Percentiles rank a stretch among this genome's conserved stretches.
These are phyloP conservation scores for Typhlichthys subterraneus DNA, from an alignment of 2,797 vertebrate genomes.

Conservation along the genomic window DNA sequence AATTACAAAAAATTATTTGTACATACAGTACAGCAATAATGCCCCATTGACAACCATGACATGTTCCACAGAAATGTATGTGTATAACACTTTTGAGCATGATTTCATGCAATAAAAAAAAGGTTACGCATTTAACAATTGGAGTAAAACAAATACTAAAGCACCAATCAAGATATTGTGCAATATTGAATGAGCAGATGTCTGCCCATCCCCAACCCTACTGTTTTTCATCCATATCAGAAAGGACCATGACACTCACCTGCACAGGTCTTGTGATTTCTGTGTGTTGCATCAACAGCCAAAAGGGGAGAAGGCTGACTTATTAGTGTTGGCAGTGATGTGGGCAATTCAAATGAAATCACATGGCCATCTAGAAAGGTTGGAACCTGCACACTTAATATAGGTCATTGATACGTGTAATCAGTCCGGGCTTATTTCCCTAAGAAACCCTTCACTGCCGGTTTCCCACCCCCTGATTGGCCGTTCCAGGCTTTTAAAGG, in stretches of 20 bases:
- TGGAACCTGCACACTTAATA: conserved; percentile 52
- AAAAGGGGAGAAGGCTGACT: conserved; percentile 5
- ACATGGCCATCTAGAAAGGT: conserved; percentile 40
- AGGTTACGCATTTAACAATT: too few species aligned
- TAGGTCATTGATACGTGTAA: conserved; percentile 63
- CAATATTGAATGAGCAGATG: too few species aligned
- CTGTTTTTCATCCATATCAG: neutral
- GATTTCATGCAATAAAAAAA: too few species aligned
- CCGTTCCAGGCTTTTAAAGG: conserved; percentile 26
- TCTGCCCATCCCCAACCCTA: neutral
- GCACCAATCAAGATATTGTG: too few species aligned
- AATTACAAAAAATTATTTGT: too few species aligned
- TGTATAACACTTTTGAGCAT: too few species aligned
- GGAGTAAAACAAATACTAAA: too few species aligned
- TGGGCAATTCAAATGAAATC: conserved; percentile 55
- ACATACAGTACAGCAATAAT: too few species aligned
- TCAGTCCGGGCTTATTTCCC: conserved; percentile 61
- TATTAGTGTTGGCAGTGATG: conserved; percentile 6
- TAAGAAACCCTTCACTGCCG: conserved; percentile 29
- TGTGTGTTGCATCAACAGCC: conserved; percentile 48
- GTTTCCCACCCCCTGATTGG: conserved; percentile 47
- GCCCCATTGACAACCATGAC: too few species aligned
- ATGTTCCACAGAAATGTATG: too few species aligned
- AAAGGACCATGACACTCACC: conserved; percentile 14
- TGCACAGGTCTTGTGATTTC: conserved; percentile 27